Percentiles rank a stretch among this genome's conserved stretches.
These are phyloP conservation scores for Periophthalmus modestus DNA, from an alignment of 2,113 vertebrate species.

Conservation along the genomic window DNA sequence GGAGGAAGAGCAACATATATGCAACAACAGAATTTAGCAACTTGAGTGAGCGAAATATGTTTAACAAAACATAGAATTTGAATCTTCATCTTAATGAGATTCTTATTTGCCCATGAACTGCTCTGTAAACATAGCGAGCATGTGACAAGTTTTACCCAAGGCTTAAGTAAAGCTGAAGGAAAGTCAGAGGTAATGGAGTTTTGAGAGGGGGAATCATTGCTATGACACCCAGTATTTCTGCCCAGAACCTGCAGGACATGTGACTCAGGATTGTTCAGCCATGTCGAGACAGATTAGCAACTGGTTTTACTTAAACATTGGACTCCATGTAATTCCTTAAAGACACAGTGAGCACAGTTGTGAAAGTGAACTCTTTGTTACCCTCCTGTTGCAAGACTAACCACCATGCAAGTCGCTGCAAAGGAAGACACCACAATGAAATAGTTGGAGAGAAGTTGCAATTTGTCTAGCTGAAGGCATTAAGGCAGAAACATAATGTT, in stretches of 20 bases:
- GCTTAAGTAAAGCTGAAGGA: conserved; percentile 34
- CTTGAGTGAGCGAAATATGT: not conserved
- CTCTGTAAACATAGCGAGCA: conserved; percentile 37
- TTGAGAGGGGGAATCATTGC: not conserved
- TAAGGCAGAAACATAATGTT: not conserved
- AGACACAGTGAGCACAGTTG: conserved; percentile 9
- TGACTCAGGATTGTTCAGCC: conserved; percentile 33
- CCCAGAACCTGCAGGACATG: conserved; percentile 28
- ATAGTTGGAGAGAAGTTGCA: not conserved
- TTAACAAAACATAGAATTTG: not conserved
- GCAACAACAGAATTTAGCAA: conserved; percentile 6
- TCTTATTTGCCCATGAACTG: conserved; percentile 14
- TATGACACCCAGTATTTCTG: not conserved
- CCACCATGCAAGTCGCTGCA: not conserved
- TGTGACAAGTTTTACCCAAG: conserved; percentile 51
- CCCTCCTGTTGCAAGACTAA: conserved; percentile 15
- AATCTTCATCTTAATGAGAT: not conserved
- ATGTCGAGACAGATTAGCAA: conserved; percentile 26
- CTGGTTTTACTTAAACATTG: not conserved
- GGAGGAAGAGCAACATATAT: not conserved
- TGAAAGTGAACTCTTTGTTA: conserved; percentile 16
- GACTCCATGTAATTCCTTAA: conserved; percentile 7
- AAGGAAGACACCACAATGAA: not conserved
- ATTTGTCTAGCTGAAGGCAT: not conserved
- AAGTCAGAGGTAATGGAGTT: conserved; percentile 13